These are phyloP conservation scores for Strix aluco DNA, from an alignment of 2,113 vertebrate genomes.

Conservation along the genomic window DNA sequence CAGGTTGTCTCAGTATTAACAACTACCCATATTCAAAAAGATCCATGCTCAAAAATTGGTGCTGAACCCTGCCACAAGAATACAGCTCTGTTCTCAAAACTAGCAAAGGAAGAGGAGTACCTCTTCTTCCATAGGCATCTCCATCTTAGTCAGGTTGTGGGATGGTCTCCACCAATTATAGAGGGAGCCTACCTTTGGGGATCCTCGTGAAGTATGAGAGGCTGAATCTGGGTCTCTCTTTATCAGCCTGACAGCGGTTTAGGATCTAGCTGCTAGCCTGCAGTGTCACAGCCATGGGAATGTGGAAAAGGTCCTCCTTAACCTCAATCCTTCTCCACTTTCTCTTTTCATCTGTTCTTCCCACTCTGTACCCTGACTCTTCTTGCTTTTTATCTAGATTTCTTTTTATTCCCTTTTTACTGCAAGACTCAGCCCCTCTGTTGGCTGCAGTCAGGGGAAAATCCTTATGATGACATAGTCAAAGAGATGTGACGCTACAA, in stretches of 20 bases:
- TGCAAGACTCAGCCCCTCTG: neutral
- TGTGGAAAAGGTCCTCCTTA: neutral
- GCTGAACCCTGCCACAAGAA: neutral
- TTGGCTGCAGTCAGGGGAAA: neutral
- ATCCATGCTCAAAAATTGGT: neutral
- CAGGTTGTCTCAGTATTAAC: neutral
- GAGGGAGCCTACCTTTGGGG: neutral
- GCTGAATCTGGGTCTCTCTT: neutral
- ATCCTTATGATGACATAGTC: neutral
- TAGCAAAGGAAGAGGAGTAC: neutral
- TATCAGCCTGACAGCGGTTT: neutral
- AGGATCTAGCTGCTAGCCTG: neutral
- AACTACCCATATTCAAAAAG: neutral
- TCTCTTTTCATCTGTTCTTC: neutral
- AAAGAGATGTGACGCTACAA: neutral
- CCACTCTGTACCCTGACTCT: neutral
- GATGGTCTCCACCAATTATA: neutral
- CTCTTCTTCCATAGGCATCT: neutral
- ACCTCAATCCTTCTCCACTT: neutral
- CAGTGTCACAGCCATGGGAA: neutral
- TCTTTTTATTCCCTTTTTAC: neutral
- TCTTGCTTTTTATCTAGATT: neutral
- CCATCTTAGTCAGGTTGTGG: neutral
- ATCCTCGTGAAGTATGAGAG: neutral
- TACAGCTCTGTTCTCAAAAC: neutral